A percentile compares a stretch with the other conserved stretches of the same genome.
phyloP scores from a whole-genome alignment of 2,113 vertebrate species.

The Laticauda colubrina region DNA sequence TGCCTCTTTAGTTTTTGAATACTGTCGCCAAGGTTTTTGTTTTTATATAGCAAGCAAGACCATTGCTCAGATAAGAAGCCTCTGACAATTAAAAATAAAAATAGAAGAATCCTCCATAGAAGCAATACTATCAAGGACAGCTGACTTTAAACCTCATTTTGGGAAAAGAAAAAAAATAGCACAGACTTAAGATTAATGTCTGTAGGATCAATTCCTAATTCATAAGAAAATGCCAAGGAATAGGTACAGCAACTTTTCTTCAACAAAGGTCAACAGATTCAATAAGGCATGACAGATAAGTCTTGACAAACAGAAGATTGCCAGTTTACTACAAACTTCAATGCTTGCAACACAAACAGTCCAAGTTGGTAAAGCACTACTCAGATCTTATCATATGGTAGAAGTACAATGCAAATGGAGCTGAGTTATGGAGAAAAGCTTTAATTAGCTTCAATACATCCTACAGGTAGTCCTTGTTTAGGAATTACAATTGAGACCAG shows the following conservation, averaged over 20 bases:
- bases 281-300: slow-evolving; percentile 8
- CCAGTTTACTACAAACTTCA: not conserved
- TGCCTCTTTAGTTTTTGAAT: not conserved
- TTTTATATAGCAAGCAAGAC: not conserved
- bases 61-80: not conserved
- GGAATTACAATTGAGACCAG: not conserved
- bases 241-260: not conserved
- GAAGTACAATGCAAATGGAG: not conserved
- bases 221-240: not conserved
- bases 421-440: not conserved
- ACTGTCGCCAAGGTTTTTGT: not conserved
- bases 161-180: not conserved
- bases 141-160: not conserved
- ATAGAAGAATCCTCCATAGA: not conserved
- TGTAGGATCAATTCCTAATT: not conserved
- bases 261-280: not conserved
- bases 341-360: not conserved
- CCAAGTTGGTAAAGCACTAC: not conserved
- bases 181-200: not conserved
- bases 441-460: not conserved
- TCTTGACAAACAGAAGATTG: not conserved
- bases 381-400: not conserved
- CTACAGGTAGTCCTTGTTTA: not conserved
- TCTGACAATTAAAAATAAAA: not conserved
- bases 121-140: not conserved